Evolutionary conservation across 2,797 vertebrate genomes (phyloP), one percentile per base, ranked within the genome.

Genomic region (Tenualosa thibaudeaui): DNA sequence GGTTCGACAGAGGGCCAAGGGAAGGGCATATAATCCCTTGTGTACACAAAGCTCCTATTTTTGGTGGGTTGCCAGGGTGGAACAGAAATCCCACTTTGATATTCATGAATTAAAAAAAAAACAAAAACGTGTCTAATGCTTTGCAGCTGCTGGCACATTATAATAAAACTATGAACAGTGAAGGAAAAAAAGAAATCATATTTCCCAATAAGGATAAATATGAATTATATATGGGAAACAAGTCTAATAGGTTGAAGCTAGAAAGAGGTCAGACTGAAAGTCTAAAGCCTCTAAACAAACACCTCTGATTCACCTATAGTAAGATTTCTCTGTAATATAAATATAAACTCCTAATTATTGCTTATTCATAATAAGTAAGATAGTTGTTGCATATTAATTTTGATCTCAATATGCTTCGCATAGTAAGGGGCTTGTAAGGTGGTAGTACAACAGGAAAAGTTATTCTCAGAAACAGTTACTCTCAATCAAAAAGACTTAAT

Each of bases 11-110:
- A 43, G 15, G 37, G 71, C 71, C 71, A 78, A 17, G 37, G 40
- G 37, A n/a, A 78, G 40, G 71, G 40, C 71, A 22, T 40, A 78
- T 46, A 78, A 78, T 78, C 71, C 71, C 40, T 78, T 8, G 7
- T 46, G 71, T 46, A 78, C 15, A 78, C 71, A 78, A 3, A 75
- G 71, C 40, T 46, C 40, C 71, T 78, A 40, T 78, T 78, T 46
- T 22, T 46, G 71, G 17, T 78, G 71, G 40, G 71, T 43, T 78
- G 71, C 71, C 71, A 78, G 37, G 3, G 40, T 43, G 40, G 37
- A 46, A 78, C 37, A 78, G 40, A 78, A 78, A 75, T 75, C 68
- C 37, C 13, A 43, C 40, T 78, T 78, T 78, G 40, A 78, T 78
- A 78, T 78, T 78, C 71, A 78, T 78, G 40, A 78, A 78, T 78